Conservation (phyloP, 2,888 invertebrate genomes). For the Agrotis exclamationis region DNA sequence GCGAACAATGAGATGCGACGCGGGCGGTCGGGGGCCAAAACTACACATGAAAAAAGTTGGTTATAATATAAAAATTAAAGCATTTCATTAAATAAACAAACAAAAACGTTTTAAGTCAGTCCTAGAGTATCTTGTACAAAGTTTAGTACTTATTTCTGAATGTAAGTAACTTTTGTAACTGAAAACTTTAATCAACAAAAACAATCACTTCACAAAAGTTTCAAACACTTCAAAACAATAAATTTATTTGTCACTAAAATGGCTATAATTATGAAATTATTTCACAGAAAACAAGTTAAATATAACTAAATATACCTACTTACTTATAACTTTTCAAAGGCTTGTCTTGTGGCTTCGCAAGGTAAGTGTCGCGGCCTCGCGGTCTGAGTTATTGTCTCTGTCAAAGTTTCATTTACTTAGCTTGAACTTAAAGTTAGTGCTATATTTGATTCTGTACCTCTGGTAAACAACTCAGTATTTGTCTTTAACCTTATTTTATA, state of each 20-base stretch:
- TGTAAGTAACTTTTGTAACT: background rate
- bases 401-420: constrained; percentile 49
- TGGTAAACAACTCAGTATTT: constrained; percentile 16
- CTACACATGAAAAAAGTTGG: too few species aligned
- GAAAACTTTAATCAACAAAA: background rate
- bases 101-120: too few species aligned
- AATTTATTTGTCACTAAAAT: constrained; percentile 1
- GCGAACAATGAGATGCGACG: too few species aligned
- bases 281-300: constrained; percentile 16
- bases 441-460: constrained; percentile 32
- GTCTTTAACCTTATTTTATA: background rate
- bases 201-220: background rate
- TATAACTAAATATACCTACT: background rate
- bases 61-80: too few species aligned
- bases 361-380: constrained; percentile 25
- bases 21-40: too few species aligned
- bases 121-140: too few species aligned
- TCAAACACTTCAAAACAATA: background rate
- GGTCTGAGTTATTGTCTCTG: constrained; percentile 35
- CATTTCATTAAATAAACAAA: too few species aligned
- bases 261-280: background rate
- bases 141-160: too few species aligned
- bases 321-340: constrained; percentile 19
- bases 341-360: constrained; percentile 30
- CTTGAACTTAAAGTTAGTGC: constrained; percentile 26